Base-by-base conservation (phyloP, 1,140 invertebrate genomes). In the Aethina tumida region DNA sequence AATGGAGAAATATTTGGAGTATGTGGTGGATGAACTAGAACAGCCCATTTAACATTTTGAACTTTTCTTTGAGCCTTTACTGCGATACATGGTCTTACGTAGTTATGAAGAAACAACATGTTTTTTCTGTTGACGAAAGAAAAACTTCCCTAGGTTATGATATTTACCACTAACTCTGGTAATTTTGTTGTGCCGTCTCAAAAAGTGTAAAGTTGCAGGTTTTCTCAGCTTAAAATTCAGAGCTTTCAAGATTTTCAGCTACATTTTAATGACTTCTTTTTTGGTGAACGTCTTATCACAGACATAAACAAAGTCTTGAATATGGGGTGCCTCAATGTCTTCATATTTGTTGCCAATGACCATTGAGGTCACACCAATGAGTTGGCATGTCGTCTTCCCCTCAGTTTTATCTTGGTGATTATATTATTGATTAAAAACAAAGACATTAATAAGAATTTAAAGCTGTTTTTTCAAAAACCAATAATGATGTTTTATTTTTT, bases 311-410 rank as follows among this genome's bases (percentile, higher is more conserved):
- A 94, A 96, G 60, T 97, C 92, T 2, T 64, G 66, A 18, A 95
- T 74, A 36, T 88, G 83, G 3, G 92, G 90, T 4, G 81, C 73
- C 52, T 84, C 88, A 56, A 94, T 87, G 67, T 97, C 94, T 65
- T 97, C 93, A 56, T 92, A 97, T 61, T 97, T 97, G 48, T 81
- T 80, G 8, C 93, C 91, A 41, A 97, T 79, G 47, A 91, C 84
- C 74, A 97, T 78, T 1, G 87, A 79, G 2, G 90, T 81, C 1
- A 92, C 80, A 0, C 93, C 93, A 19, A 95, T 84, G 20, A 97
- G 64, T 62, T 97, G 93, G 18, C 97, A 64, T 69, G 41, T 74
- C 63, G 46, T 87, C 71, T 34, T 69, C 55, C 46, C 63, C 48
- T 58, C 68, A 57, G 42, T 55, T 44, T 72, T 74, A 43, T 39